These are phyloP conservation scores for Nothoprocta perdicaria DNA, from an alignment of 2,113 vertebrate genomes.

Conservation along the genomic window DNA sequence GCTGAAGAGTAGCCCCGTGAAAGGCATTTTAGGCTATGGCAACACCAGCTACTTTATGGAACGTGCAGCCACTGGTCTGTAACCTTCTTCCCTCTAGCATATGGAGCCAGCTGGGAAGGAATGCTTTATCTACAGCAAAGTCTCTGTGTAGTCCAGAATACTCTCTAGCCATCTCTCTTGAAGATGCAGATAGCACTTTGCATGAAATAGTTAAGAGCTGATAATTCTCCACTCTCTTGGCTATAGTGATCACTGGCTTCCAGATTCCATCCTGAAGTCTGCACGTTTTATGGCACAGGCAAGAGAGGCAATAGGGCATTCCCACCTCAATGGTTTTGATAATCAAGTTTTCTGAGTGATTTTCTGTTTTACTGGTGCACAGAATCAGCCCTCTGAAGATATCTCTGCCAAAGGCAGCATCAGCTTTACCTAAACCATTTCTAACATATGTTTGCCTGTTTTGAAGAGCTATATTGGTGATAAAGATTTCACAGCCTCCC, in stretches of 20 bases:
- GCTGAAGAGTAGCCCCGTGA: neutral
- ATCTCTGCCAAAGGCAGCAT: slow-evolving; percentile 72
- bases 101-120: neutral
- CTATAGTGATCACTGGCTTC: neutral
- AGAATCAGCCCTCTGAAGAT: slow-evolving; percentile 62
- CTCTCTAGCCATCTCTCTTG: neutral
- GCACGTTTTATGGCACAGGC: neutral
- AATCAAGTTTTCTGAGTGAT: slow-evolving; percentile 25
- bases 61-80: neutral
- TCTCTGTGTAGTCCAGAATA: neutral
- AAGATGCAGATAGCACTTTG: neutral
- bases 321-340: neutral
- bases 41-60: neutral
- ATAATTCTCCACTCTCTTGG: neutral
- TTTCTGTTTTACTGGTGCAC: slow-evolving; percentile 56
- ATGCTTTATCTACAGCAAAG: slow-evolving; percentile 12
- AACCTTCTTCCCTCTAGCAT: neutral
- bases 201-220: neutral
- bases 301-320: slow-evolving; percentile 24
- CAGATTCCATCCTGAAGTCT: neutral
- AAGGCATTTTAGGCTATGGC: neutral
- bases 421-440: slow-evolving; percentile 73
- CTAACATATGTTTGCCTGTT: slow-evolving; percentile 74
- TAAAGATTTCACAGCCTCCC: slow-evolving; percentile 75
- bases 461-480: slow-evolving; percentile 75